phyloP scores from a whole-genome alignment of 2,888 invertebrate species.

The Lordiphosa andalusiaca region DNA sequence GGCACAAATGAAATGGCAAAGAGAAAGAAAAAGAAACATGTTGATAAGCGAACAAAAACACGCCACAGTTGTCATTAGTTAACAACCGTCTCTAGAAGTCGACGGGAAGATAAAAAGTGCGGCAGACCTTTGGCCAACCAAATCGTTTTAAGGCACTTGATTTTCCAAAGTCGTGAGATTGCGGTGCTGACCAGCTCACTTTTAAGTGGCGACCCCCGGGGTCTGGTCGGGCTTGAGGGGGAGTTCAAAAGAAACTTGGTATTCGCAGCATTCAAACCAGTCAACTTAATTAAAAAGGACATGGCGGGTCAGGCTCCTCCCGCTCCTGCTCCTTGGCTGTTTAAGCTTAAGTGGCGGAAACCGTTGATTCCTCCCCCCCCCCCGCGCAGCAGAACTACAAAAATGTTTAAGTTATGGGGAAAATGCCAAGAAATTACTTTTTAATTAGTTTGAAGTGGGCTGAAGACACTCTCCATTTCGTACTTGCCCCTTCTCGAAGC shows the following conservation, averaged over 20 bases:
- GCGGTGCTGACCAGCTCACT: slow-evolving; percentile 18
- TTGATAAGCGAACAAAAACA: too few relatives aligned
- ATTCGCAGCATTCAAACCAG: slow-evolving; percentile 33
- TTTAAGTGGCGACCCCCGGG: slow-evolving; percentile 4
- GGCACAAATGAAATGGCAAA: slow-evolving; percentile 19
- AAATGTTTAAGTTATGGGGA: slow-evolving; percentile 28
- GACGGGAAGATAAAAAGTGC: too few relatives aligned
- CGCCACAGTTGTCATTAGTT: too few relatives aligned
- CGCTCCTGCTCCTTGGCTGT: slow-evolving; percentile 18
- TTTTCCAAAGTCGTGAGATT: slow-evolving; percentile 3
- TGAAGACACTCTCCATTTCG: slow-evolving; percentile 9
- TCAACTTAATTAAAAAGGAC: slow-evolving; percentile 59
- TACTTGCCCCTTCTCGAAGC: neutral
- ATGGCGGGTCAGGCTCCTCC: slow-evolving; percentile 23
- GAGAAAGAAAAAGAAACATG: slow-evolving; percentile 22
- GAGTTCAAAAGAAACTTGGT: slow-evolving; percentile 21
- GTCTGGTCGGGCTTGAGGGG: neutral
- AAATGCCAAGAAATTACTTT: slow-evolving; percentile 50
- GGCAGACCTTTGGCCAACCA: too few relatives aligned
- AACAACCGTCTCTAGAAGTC: too few relatives aligned
- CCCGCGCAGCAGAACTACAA: slow-evolving; percentile 6
- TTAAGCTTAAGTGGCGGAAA: slow-evolving; percentile 38
- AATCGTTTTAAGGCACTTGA: too few relatives aligned
- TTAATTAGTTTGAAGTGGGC: slow-evolving; percentile 58
- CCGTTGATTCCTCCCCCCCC: slow-evolving; percentile 33